phyloP scores from a whole-genome alignment of 2,113 vertebrate genomes.

The Loxodonta africana region DNA sequence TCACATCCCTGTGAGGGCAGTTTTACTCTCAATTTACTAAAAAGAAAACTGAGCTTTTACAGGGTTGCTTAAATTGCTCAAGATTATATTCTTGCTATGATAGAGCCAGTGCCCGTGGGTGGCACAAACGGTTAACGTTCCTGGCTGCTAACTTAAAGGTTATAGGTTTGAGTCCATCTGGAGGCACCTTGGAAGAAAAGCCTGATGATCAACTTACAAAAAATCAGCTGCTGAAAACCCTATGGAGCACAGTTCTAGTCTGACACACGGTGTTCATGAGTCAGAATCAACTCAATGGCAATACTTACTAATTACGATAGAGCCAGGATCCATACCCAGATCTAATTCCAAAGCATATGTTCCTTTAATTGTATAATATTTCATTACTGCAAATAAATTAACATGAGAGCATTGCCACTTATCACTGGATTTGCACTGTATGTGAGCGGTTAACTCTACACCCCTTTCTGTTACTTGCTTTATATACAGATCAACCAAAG shows the following conservation, averaged over 20 bases:
- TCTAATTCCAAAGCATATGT: background rate
- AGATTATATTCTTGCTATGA: background rate
- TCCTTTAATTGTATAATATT: background rate
- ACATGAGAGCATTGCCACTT: background rate
- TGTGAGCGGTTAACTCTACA: background rate
- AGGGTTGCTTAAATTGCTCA: background rate
- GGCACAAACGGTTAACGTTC: background rate
- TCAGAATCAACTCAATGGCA: background rate
- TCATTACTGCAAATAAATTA: background rate
- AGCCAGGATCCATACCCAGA: background rate
- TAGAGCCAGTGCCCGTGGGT: background rate
- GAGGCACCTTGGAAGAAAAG: background rate
- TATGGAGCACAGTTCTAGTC: background rate
- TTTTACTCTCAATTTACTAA: constrained; percentile 23
- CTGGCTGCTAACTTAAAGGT: background rate
- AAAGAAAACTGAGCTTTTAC: constrained; percentile 51
- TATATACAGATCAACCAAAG: constrained; percentile 20
- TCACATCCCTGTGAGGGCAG: background rate
- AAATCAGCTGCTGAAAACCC: background rate
- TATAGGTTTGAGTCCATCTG: background rate
- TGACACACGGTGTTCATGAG: background rate
- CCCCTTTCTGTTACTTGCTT: background rate
- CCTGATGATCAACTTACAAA: background rate
- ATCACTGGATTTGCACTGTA: background rate
- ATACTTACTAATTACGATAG: background rate